Evolutionary conservation across 2,888 invertebrate genomes (phyloP), one percentile per base, ranked within the genome.

Genomic region (Cryptophagus acutangulus): DNA sequence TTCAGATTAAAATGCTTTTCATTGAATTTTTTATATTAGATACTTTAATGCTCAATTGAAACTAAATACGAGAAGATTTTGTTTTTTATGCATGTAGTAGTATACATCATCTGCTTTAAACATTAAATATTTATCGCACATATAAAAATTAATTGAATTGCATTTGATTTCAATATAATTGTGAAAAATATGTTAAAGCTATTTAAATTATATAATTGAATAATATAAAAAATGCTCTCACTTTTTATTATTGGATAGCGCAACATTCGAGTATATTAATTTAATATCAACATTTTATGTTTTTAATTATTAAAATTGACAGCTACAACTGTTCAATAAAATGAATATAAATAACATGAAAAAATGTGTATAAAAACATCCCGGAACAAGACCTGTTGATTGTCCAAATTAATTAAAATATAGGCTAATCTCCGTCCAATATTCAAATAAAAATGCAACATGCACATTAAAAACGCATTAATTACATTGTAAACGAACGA

Each of bases 371-470:
- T 46, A 52, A 50, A 51, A 51, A 45, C 40, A 38, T 33, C 40
- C 43, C 45, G 43, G 45, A 50, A 38, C 44, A 15, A 28, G 38
- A 55, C 55, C 51, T 60, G 59, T 60, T 60, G 59, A 58, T 55
- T 41, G 46, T 41, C 16, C 36, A 45, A 50, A 52, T 56, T 56
- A 55, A 58, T 55, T 56, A 52, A 50, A 12, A 52, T 55, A 49
- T 51, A 51, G 55, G 51, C 52, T 55, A 51, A 54, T 55, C 46
- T 41, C 47, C 46, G 44, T 30, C 41, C 29, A 14, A 31, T 36
- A 43, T 35, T 45, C 41, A 38, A 45, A 48, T 51, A 49, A 51
- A 55, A 50, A 50, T 51, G 40, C 35, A 15, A 45, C 40, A 44
- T 42, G 40, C 40, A 46, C 38, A 52, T 52, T 52, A 46, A 48